These are phyloP conservation scores for Epirrita christyi DNA, from an alignment of 2,888 invertebrate genomes.

Conservation along the genomic window DNA sequence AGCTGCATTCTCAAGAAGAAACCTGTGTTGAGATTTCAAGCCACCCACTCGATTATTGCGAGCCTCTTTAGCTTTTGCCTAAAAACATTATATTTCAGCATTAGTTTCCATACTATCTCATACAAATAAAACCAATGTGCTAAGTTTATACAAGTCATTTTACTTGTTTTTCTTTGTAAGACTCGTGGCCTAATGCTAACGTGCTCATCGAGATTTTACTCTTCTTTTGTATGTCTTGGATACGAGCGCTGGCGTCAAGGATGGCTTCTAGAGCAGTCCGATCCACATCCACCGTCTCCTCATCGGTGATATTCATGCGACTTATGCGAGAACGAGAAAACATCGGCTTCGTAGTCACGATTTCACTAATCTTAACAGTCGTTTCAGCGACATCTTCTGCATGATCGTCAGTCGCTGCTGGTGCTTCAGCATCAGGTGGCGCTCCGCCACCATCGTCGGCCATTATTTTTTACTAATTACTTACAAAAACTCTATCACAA, in stretches of 20 bases:
- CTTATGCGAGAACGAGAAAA: too few relatives aligned
- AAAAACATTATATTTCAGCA: conserved; percentile 51
- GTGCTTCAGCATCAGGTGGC: conserved; percentile 33
- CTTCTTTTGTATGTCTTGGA: conserved; percentile 68
- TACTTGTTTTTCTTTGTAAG: conserved; percentile 82
- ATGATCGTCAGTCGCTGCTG: conserved; percentile 40
- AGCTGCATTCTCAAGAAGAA: conserved; percentile 88
- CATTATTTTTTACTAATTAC: conserved; percentile 41
- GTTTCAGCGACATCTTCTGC: conserved; percentile 50
- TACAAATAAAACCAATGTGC: conserved; percentile 52
- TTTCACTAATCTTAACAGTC: conserved; percentile 51
- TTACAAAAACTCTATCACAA: conserved; percentile 6
- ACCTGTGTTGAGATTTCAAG: conserved; percentile 83
- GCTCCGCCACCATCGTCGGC: conserved; percentile 50
- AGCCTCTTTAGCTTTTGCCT: conserved; percentile 87
- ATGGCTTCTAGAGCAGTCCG: conserved; percentile 73
- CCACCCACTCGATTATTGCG: conserved; percentile 78
- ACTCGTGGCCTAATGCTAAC: conserved; percentile 69
- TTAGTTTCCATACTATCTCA: conserved; percentile 22
- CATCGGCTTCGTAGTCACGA: conserved; percentile 38
- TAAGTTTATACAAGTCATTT: conserved; percentile 53
- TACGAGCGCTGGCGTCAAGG: conserved; percentile 68
- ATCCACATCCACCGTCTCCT: conserved; percentile 62
- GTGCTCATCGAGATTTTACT: conserved; percentile 75
- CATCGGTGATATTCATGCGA: background rate